phyloP scores from a whole-genome alignment of 2,113 vertebrate genomes.

The Microcebus griseorufus region DNA sequence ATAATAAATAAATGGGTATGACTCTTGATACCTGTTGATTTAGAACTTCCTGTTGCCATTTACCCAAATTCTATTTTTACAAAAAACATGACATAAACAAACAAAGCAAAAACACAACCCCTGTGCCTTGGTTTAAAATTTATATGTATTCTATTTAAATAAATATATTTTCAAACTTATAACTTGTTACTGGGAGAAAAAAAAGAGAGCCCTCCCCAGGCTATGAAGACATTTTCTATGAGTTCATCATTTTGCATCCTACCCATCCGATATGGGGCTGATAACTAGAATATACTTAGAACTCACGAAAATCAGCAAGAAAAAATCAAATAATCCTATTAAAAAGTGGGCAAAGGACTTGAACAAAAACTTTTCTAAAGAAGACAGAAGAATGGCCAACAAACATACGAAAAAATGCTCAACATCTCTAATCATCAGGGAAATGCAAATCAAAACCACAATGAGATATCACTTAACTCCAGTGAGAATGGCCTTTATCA shows the following conservation, averaged over 20 bases:
- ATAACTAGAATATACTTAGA: no score
- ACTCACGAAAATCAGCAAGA: no score
- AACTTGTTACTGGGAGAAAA: background rate
- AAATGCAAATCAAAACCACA: no score
- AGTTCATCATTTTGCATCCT: background rate
- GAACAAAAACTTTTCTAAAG: no score
- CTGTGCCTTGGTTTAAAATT: background rate
- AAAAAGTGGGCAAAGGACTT: no score
- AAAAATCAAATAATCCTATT: no score
- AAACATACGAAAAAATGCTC: no score
- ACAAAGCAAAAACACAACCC: background rate
- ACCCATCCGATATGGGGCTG: no score
- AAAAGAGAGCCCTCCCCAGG: background rate
- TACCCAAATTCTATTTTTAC: background rate
- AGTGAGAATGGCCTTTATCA: no score
- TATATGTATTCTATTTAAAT: background rate
- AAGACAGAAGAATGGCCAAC: no score
- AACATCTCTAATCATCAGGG: no score
- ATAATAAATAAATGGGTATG: background rate
- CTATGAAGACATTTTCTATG: background rate
- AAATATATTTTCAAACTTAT: background rate
- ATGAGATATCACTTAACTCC: no score
- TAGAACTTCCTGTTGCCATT: background rate
- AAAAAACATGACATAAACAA: background rate
- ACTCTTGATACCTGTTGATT: background rate